Evolutionary conservation across 2,888 invertebrate genomes (phyloP).

Genomic region (Epsilonema sp.): DNA sequence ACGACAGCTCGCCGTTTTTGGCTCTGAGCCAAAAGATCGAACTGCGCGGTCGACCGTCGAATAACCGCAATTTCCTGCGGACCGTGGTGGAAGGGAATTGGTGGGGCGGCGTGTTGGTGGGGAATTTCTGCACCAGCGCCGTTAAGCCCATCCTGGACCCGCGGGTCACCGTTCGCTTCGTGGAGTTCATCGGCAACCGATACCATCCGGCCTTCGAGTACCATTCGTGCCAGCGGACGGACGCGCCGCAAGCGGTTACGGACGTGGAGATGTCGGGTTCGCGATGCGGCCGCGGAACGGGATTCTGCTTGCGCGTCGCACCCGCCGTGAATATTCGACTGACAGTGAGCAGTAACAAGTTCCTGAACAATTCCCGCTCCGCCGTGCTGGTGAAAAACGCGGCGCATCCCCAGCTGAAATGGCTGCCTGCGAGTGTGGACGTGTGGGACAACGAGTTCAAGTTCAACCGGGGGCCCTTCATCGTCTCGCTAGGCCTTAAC

Average conservation of each 20-base stretch:
- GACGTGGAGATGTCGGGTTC: conserved; percentile 8
- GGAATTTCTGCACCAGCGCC: conserved; percentile 53
- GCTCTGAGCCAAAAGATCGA: neutral
- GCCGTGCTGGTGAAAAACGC: conserved; percentile 22
- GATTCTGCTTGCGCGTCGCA: conserved; percentile 19
- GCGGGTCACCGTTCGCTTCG: conserved; percentile 22
- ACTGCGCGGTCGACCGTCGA: conserved; percentile 19
- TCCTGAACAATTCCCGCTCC: conserved; percentile 22
- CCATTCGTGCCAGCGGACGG: conserved; percentile 20
- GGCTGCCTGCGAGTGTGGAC: conserved; percentile 47
- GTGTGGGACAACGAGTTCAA: conserved; percentile 73
- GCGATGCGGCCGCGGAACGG: conserved; percentile 1
- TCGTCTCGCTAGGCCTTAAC: conserved; percentile 63
- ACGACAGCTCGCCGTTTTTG: conserved; percentile 42
- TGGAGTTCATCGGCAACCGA: conserved; percentile 20
- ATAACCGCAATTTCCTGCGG: conserved; percentile 42
- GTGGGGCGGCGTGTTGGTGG: conserved; percentile 67
- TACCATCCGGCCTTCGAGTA: conserved; percentile 27
- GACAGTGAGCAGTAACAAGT: conserved; percentile 20
- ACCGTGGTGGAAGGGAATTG: conserved; percentile 66
- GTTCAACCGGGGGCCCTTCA: conserved; percentile 57
- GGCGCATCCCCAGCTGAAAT: conserved; percentile 54
- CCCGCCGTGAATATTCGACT: conserved; percentile 24
- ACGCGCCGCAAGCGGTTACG: conserved; percentile 7
- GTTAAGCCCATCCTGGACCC: neutral